These are phyloP conservation scores for Echinometra lucunter DNA, from an alignment of 53 echinoderm and acorn worm species.

Conservation along the genomic window DNA sequence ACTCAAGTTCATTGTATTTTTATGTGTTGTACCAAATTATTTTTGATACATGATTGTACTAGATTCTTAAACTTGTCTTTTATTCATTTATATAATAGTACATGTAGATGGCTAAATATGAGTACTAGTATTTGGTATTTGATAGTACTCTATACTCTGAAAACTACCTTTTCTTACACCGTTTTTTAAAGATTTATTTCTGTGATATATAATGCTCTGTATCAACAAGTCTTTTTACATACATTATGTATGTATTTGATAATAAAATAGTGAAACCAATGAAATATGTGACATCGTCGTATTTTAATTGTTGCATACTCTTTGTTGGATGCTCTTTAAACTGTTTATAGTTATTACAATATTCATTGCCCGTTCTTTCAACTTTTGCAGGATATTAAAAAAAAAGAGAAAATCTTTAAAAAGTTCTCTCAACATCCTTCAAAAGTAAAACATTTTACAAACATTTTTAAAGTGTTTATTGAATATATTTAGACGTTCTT, in stretches of 20 bases:
- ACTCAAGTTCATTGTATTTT: constrained; percentile 28
- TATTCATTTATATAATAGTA: constrained; percentile 30
- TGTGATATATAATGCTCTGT: constrained; percentile 39
- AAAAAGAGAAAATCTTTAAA: constrained; percentile 14
- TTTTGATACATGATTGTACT: constrained; percentile 34
- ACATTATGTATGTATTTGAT: constrained; percentile 35
- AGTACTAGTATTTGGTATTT: constrained; percentile 22
- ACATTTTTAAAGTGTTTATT: constrained; percentile 30
- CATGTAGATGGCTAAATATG: constrained; percentile 39
- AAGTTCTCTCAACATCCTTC: constrained; percentile 39
- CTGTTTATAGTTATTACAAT: constrained; percentile 39
- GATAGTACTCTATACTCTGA: constrained; percentile 19
- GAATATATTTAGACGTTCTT: too few species aligned
- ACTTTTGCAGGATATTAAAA: constrained; percentile 29
- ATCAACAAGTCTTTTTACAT: constrained; percentile 39
- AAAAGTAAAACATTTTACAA: constrained; percentile 29
- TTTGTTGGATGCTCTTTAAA: constrained; percentile 39
- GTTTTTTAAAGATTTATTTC: not conserved
- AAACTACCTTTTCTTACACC: constrained; percentile 24
- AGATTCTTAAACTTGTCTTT: constrained; percentile 30
- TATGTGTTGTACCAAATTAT: constrained; percentile 28
- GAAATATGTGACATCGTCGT: constrained; percentile 27
- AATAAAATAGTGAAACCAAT: constrained; percentile 33
- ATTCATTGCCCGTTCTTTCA: constrained; percentile 29
- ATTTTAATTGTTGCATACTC: constrained; percentile 33